Evolutionary conservation across 2,797 vertebrate species (phyloP).

Genomic region (Siniperca scherzeri): DNA sequence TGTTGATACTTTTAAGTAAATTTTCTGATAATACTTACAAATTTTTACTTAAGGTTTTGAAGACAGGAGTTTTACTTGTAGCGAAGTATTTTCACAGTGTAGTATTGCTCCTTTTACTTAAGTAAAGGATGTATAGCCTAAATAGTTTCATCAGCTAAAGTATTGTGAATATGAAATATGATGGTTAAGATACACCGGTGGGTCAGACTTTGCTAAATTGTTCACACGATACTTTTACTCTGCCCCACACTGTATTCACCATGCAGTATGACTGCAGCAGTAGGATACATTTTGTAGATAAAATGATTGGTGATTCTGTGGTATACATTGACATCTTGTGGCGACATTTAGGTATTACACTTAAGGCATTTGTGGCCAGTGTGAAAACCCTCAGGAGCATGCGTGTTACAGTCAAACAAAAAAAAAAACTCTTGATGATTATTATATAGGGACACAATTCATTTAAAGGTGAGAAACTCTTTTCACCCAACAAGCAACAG

Average conservation of each 20-base stretch:
- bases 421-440: background rate
- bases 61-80: too few relatives aligned
- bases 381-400: background rate
- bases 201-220: background rate
- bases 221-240: background rate
- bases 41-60: too few relatives aligned
- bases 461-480: background rate
- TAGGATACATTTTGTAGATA: background rate
- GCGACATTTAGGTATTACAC: slow-evolving; percentile 1
- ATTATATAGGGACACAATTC: background rate
- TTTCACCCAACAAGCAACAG: background rate
- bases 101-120: too few relatives aligned
- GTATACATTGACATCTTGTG: slow-evolving; percentile 58
- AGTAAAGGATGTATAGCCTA: too few relatives aligned
- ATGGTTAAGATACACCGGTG: background rate
- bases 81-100: too few relatives aligned
- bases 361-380: too few relatives aligned
- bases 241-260: background rate
- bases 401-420: background rate
- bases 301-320: background rate
- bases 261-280: slow-evolving; percentile 13
- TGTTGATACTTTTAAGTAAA: too few relatives aligned
- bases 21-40: too few relatives aligned
- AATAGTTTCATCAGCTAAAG: background rate
- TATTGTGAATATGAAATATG: background rate